Conservation (phyloP, 2,113 vertebrate genomes). For the Sinocyclocheilus grahami region DNA sequence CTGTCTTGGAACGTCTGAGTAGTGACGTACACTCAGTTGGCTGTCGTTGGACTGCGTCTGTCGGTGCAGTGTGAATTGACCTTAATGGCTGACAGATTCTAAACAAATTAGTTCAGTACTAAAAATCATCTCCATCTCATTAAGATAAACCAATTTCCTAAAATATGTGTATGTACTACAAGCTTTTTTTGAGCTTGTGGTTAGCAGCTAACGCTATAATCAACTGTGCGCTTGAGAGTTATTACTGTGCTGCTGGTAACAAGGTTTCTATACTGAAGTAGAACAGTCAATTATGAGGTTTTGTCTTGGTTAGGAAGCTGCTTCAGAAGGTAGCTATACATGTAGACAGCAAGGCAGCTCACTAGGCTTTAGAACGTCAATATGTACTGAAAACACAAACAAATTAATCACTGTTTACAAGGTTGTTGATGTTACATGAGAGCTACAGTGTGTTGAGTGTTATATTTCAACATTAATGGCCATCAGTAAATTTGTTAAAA, state of each 20-base stretch:
- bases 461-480: constrained; percentile 15
- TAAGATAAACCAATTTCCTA: too few relatives aligned
- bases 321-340: neutral
- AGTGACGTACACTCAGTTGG: too few relatives aligned
- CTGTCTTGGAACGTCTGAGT: too few relatives aligned
- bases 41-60: too few relatives aligned
- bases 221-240: neutral
- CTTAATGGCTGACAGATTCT: too few relatives aligned
- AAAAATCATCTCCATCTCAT: too few relatives aligned
- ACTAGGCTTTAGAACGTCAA: neutral
- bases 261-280: neutral
- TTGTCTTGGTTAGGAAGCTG: neutral
- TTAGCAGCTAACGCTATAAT: neutral
- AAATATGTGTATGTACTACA: neutral
- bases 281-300: neutral
- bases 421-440: neutral
- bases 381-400: neutral
- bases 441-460: neutral
- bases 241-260: neutral
- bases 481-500: neutral
- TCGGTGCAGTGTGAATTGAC: too few relatives aligned
- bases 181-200: neutral
- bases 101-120: too few relatives aligned
- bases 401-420: neutral
- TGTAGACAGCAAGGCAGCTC: neutral